Percentiles rank a stretch among this genome's conserved stretches.
phyloP scores from a whole-genome alignment of 1,140 invertebrate genomes.

The Melanaphis sacchari region DNA sequence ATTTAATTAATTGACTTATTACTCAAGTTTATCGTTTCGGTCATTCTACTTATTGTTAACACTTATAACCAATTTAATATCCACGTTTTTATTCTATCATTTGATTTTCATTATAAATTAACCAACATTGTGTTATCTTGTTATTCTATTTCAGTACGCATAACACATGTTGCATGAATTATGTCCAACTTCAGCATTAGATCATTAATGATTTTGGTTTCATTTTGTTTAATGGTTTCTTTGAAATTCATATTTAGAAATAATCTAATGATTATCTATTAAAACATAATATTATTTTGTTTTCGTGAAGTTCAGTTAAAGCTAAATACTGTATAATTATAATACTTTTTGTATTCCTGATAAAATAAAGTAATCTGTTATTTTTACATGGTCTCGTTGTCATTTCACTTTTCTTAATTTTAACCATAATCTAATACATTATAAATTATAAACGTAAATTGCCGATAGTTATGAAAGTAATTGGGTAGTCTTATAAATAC shows the following conservation, averaged over 20 bases:
- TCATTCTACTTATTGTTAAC: too few relatives aligned
- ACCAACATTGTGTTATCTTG: not conserved
- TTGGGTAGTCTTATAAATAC: not conserved
- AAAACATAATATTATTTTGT: not conserved
- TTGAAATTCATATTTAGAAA: not conserved
- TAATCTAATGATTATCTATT: not conserved
- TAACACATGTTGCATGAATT: not conserved
- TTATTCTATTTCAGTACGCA: not conserved
- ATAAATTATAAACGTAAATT: not conserved
- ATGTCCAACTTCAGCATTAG: not conserved
- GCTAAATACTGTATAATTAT: not conserved
- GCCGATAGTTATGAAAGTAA: not conserved
- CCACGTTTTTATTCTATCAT: not conserved
- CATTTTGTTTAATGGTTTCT: not conserved
- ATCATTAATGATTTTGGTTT: not conserved
- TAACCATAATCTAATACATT: not conserved
- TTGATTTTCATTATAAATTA: not conserved
- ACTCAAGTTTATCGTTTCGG: too few relatives aligned
- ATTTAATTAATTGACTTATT: too few relatives aligned
- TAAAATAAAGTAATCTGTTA: constrained; percentile 14
- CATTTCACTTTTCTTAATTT: constrained; percentile 28
- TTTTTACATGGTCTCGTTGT: not conserved
- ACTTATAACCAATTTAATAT: not conserved
- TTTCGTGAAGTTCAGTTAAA: not conserved
- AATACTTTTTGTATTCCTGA: not conserved